A percentile compares a stretch with the other conserved stretches of the same genome.
These are phyloP conservation scores for Podabrus alpinus DNA, from an alignment of 2,888 invertebrate species.

Conservation along the genomic window DNA sequence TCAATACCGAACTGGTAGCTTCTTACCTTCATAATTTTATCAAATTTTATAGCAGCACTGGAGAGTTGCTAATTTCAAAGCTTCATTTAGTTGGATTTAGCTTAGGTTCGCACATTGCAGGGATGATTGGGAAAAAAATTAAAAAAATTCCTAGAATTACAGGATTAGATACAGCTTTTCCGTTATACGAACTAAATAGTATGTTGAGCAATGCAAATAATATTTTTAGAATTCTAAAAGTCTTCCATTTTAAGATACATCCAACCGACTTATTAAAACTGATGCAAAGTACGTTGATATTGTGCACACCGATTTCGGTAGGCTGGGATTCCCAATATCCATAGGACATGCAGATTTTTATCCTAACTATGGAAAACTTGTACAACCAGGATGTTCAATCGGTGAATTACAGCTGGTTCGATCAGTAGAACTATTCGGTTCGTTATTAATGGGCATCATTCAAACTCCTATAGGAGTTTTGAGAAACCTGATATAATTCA, in stretches of 20 bases:
- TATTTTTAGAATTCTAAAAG: background rate
- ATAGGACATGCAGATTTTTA: conserved; percentile 64
- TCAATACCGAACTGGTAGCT: conserved; percentile 71
- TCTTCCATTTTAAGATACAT: background rate
- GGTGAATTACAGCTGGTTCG: conserved; percentile 15
- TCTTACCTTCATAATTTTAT: conserved; percentile 68
- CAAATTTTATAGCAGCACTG: conserved; percentile 62
- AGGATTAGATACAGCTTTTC: conserved; percentile 77
- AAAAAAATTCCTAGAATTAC: conserved; percentile 49
- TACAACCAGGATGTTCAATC: conserved; percentile 52
- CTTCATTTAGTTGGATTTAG: conserved; percentile 73
- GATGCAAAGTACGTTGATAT: conserved; percentile 65
- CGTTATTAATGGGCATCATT: background rate
- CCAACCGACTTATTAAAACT: conserved; percentile 35
- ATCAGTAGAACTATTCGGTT: background rate
- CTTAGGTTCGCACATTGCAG: conserved; percentile 75
- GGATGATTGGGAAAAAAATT: conserved; percentile 70
- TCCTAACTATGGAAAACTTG: conserved; percentile 60
- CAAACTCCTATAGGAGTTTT: no score
- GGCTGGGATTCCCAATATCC: conserved; percentile 62
- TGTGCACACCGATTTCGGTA: conserved; percentile 65
- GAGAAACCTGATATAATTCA: no score
- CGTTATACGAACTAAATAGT: conserved; percentile 62
- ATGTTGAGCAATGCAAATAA: background rate
- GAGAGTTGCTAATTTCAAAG: conserved; percentile 62